Evolutionary conservation across 2,797 vertebrate species (phyloP).

Genomic region (Lerista edwardsae): DNA sequence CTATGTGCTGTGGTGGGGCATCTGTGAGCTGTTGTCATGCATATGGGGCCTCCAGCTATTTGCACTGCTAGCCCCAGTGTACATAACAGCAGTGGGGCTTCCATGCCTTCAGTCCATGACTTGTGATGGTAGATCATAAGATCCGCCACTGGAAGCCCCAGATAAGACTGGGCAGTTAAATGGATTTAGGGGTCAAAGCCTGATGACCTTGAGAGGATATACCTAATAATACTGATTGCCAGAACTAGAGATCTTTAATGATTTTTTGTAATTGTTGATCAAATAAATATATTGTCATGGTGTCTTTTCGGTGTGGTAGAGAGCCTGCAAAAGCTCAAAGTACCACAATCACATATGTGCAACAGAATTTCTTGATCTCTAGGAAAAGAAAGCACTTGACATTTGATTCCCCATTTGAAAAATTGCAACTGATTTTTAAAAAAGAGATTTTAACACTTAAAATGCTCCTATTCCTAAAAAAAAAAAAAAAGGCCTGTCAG

Average conservation of each 20-base stretch:
- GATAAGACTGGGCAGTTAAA: no score
- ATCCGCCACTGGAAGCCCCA: no score
- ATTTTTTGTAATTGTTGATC: conserved; percentile 52
- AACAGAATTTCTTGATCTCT: conserved; percentile 49
- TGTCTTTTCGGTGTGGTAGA: conserved; percentile 46
- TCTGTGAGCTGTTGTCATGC: no score
- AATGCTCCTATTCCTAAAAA: conserved; percentile 65
- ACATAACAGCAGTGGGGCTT: no score
- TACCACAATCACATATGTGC: neutral
- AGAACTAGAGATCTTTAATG: neutral
- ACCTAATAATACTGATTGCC: neutral
- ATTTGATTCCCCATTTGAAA: conserved; percentile 55
- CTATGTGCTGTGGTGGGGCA: no score
- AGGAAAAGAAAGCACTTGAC: conserved; percentile 36
- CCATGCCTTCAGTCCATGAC: no score
- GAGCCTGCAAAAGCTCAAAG: conserved; percentile 44
- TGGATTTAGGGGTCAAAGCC: neutral
- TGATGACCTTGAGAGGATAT: neutral
- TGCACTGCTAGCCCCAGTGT: no score
- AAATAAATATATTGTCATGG: conserved; percentile 33
- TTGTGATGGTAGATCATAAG: no score
- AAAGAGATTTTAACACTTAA: conserved; percentile 76
- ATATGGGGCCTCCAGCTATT: no score
- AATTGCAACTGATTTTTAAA: conserved; percentile 62
- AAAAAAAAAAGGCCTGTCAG: conserved; percentile 72